Evolutionary conservation across 2,888 invertebrate species (phyloP), one percentile per base, ranked within the genome.

Genomic region (Lycia hirtaria): DNA sequence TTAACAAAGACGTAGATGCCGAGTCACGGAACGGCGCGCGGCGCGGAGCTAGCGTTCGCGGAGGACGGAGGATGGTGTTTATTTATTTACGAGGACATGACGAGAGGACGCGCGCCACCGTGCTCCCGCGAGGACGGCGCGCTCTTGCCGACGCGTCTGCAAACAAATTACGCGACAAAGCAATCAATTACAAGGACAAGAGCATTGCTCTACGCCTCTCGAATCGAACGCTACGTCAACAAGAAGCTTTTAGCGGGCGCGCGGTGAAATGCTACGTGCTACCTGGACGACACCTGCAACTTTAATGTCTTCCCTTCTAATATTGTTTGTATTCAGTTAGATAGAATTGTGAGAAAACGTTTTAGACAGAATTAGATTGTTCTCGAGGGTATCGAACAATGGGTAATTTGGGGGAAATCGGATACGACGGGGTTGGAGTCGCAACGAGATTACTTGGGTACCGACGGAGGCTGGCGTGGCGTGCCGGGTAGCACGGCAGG

Each of bases 91-190:
- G 77, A 74, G 72, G 69, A 83, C 81, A 84, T 84, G 86, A 85
- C 79, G 84, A 87, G 76, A 80, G 80, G 80, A 81, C 79, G 78
- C 76, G 73, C 73, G 75, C 67, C 76, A 72, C 78, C 73, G 73
- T 68, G 72, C 74, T 88, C 91, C 87, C 88, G 83, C 75, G 89
- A 88, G 89, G 77, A 80, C 75, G 69, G 75, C 72, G 80, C 80
- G 70, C 72, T n/a, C 54, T 61, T 63, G 47, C 47, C 28, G 61
- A 67, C 58, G 75, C 81, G 82, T 79, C 79, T 78, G 77, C 89
- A 91, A 92, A 92, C 90, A 92, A 92, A 92, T 92, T 92, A 91
- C 85, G 85, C 85, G 88, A 91, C 92, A 91, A 90, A 90, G 91
- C 91, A 91, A 92, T 91, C 91, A 92, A 92, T 91, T 92, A 89